Conservation (phyloP, 2,888 invertebrate genomes). For the Eumacrocentrus americanus region DNA sequence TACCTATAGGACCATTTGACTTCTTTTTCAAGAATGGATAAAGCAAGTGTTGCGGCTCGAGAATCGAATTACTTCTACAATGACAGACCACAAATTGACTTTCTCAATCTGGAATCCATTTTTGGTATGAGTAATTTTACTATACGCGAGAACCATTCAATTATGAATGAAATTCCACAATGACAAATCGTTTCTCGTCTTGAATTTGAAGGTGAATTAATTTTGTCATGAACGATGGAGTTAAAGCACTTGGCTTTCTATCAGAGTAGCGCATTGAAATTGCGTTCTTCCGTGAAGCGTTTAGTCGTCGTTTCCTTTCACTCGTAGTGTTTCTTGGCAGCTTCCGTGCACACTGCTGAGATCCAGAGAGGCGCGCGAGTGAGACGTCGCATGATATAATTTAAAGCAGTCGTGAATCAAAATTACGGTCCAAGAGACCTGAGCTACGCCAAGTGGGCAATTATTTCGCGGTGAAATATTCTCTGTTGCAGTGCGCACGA, state of each 20-base stretch:
- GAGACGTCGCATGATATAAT: slow-evolving; percentile 34
- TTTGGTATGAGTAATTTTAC: no score
- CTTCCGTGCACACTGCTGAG: not conserved
- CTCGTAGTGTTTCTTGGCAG: not conserved
- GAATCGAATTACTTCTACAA: no score
- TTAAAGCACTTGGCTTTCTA: not conserved
- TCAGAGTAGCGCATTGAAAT: not conserved
- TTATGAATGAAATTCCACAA: not conserved
- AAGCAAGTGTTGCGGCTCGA: not conserved
- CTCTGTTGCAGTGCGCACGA: slow-evolving; percentile 22
- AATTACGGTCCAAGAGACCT: slow-evolving; percentile 36
- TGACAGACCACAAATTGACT: no score
- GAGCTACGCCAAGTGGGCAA: slow-evolving; percentile 37
- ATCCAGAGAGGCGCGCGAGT: slow-evolving; percentile 29
- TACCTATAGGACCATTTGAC: slow-evolving; percentile 7
- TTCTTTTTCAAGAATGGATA: not conserved
- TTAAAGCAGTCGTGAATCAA: slow-evolving; percentile 37
- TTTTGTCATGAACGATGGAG: not conserved
- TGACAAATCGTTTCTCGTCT: not conserved
- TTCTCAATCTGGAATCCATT: no score
- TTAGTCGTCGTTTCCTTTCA: not conserved
- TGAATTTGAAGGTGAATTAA: not conserved
- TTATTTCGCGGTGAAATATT: slow-evolving; percentile 32
- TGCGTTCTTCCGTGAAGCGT: not conserved
- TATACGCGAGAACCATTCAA: not conserved